Evolutionary conservation across 2,113 vertebrate genomes (phyloP).

Genomic region (Entomyzon cyanotis): DNA sequence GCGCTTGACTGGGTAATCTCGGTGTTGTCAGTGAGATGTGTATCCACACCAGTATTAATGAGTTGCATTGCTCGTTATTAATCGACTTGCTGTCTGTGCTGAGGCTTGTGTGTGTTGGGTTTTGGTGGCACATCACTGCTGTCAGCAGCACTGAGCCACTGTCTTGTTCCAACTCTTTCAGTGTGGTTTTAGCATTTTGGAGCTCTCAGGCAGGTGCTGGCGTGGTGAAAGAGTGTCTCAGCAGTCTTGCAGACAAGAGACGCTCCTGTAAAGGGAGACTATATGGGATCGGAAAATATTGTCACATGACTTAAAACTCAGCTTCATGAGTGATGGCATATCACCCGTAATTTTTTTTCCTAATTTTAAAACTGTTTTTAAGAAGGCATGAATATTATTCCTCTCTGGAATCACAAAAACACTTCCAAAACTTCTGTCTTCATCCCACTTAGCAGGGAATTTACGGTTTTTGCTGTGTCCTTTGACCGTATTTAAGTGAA

Average conservation of each 20-base stretch:
- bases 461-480: neutral
- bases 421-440: neutral
- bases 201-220: neutral
- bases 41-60: neutral
- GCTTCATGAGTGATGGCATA: neutral
- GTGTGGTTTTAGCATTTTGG: neutral
- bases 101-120: neutral
- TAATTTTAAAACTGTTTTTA: neutral
- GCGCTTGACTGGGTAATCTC: neutral
- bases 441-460: neutral
- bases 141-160: neutral
- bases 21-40: neutral
- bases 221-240: conserved; percentile 16
- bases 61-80: neutral
- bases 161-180: neutral
- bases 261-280: neutral
- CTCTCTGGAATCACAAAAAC: neutral
- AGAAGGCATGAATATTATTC: neutral
- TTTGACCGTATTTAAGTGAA: conserved; percentile 5
- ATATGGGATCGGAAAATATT: neutral
- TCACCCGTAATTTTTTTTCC: fast-evolving
- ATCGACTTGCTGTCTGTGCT: neutral
- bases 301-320: neutral
- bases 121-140: neutral
- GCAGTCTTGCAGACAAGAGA: neutral